Percentiles rank a stretch among this genome's conserved stretches.
Evolutionary conservation across 1,140 invertebrate genomes (phyloP).

Genomic region (Drosophila melanogaster): Release_6_plus_ISO1_MT NC_004354.4:7584501-7585000

Average conservation of each 20-base stretch:
- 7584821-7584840: not conserved
- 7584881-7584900: conserved; percentile 13
- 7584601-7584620: conserved; percentile 82
- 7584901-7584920: conserved; percentile 26
- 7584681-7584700: conserved; percentile 76
- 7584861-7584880: not conserved
- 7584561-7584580: conserved; percentile 40
- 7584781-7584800: conserved; percentile 83
- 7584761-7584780: conserved; percentile 65
- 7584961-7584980: conserved; percentile 54
- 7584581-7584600: conserved; percentile 82
- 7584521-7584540: conserved; percentile 11
- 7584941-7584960: conserved; percentile 81
- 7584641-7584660: conserved; percentile 72
- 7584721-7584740: conserved; percentile 72
- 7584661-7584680: conserved; percentile 62
- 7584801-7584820: conserved; percentile 78
- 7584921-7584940: conserved; percentile 81
- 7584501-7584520: conserved; percentile 11
- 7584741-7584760: conserved; percentile 58
- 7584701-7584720: conserved; percentile 64
- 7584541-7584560: conserved; percentile 28
- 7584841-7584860: not conserved
- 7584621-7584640: conserved; percentile 82
- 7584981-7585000: not conserved